Evolutionary conservation across 2,797 vertebrate genomes (phyloP).

Genomic region (Peromyscus aztecus): DNA sequence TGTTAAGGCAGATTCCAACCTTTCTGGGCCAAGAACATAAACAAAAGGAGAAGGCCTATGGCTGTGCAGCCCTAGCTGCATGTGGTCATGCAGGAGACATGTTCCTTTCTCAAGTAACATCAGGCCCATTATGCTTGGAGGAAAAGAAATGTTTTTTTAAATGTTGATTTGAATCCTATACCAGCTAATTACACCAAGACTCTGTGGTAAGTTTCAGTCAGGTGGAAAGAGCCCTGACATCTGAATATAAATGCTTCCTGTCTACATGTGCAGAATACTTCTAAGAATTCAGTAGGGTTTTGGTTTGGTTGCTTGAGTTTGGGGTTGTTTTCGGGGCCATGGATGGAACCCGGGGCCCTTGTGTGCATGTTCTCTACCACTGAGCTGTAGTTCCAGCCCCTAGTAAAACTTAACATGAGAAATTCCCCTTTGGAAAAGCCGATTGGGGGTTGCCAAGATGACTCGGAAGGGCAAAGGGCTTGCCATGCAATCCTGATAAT

Average conservation of each 20-base stretch:
- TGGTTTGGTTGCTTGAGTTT: not conserved
- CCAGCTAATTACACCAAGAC: constrained; percentile 57
- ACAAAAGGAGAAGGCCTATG: not conserved
- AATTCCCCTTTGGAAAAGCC: not conserved
- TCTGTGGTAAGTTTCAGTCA: constrained; percentile 64
- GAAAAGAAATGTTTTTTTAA: not conserved
- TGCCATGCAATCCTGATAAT: not conserved
- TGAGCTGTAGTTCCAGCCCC: not conserved
- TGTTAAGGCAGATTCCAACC: not conserved
- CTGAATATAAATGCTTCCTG: constrained; percentile 18
- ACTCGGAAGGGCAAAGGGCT: not conserved
- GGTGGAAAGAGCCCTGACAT: not conserved
- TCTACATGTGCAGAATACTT: not conserved
- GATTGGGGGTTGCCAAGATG: not conserved
- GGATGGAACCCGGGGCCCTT: not conserved
- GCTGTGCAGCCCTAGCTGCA: not conserved
- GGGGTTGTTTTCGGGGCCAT: not conserved
- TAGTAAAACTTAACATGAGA: not conserved
- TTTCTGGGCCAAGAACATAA: not conserved
- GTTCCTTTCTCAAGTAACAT: constrained; percentile 47
- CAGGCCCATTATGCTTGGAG: not conserved
- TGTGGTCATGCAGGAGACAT: not conserved
- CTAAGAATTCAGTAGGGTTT: not conserved
- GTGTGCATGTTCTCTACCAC: not conserved
- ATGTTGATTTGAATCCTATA: not conserved